phyloP scores from a whole-genome alignment of 2,113 vertebrate genomes.

The Vulpes lagopus region DNA sequence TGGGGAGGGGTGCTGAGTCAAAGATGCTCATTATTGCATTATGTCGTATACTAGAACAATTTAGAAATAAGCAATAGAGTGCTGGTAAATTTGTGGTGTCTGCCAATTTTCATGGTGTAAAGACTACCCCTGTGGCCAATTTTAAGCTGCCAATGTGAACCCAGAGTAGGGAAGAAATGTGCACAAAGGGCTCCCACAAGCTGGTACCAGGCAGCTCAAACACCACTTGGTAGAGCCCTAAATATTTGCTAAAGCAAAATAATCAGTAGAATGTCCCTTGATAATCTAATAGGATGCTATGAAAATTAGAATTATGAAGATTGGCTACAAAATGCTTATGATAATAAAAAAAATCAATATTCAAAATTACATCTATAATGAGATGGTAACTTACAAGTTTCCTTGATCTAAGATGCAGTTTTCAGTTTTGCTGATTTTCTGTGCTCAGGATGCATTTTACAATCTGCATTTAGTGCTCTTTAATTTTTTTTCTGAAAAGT shows the following conservation, averaged over 20 bases:
- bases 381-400: neutral
- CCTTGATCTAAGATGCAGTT: neutral
- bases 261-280: neutral
- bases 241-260: neutral
- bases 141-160: neutral
- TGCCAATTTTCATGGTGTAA: neutral
- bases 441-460: neutral
- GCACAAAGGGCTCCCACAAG: neutral
- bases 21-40: neutral
- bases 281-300: neutral
- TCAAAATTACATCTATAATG: neutral
- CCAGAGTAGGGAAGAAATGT: neutral
- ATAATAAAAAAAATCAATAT: neutral
- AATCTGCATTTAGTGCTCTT: neutral
- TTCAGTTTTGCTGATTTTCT: constrained; percentile 29
- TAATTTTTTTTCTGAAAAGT: neutral
- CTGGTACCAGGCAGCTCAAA: neutral
- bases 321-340: neutral
- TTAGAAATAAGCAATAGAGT: neutral
- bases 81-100: neutral
- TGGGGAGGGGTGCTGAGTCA: neutral
- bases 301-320: constrained; percentile 39
- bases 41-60: neutral
- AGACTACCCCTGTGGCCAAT: neutral
- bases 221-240: neutral